These are phyloP conservation scores for Trissolcus brochymenae DNA, from an alignment of 2,888 invertebrate genomes.

Conservation along the genomic window DNA sequence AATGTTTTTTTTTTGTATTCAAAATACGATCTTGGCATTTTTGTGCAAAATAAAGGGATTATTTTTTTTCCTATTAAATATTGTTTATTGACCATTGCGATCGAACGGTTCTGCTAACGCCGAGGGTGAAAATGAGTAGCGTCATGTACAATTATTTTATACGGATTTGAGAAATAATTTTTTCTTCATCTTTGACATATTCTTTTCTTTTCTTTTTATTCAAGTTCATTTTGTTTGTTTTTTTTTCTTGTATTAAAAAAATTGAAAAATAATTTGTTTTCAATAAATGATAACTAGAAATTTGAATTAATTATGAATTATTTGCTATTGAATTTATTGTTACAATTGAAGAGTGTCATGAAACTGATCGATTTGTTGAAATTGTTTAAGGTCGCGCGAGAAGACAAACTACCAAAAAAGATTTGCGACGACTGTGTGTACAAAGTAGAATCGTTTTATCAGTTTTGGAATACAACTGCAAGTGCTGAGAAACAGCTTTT, in stretches of 20 bases:
- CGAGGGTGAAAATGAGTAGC: no score
- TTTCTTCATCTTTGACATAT: no score
- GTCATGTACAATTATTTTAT: no score
- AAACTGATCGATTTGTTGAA: neutral
- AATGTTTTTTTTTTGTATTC: neutral
- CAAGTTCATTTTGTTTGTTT: no score
- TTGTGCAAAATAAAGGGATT: no score
- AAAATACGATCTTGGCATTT: neutral
- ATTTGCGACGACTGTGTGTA: constrained; percentile 84
- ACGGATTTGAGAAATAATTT: no score
- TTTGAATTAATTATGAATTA: neutral
- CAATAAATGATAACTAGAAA: neutral
- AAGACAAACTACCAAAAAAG: constrained; percentile 84
- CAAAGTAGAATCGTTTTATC: constrained; percentile 84
- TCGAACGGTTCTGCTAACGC: no score
- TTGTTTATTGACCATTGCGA: constrained; percentile 1
- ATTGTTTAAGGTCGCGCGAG: constrained; percentile 79
- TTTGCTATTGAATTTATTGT: neutral
- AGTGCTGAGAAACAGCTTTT: constrained; percentile 81
- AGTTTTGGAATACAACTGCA: constrained; percentile 84
- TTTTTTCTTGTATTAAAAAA: no score
- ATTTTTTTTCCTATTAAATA: neutral
- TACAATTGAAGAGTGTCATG: neutral
- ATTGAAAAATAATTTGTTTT: neutral
- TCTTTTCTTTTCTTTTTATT: no score